These are phyloP conservation scores for Cyrtodaria siliqua DNA, from an alignment of 2,888 invertebrate species.

Conservation along the genomic window DNA sequence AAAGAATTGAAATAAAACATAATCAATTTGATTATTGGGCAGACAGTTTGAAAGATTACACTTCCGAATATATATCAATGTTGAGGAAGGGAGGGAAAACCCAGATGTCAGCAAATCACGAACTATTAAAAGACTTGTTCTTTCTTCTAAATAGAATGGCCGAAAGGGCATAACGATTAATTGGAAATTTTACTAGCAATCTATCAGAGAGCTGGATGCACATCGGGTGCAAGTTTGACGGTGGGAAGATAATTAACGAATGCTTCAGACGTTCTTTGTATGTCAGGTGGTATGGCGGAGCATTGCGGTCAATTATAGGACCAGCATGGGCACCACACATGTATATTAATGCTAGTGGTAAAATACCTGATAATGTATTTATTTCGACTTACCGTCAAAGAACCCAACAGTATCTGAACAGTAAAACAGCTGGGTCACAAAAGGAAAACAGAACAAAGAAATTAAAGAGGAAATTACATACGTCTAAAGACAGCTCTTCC, in stretches of 20 bases:
- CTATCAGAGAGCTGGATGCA: slow-evolving; percentile 28
- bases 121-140: neutral
- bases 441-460: neutral
- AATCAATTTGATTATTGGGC: neutral
- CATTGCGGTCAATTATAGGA: slow-evolving; percentile 11
- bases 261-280: slow-evolving; percentile 18
- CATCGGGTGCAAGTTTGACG: slow-evolving; percentile 29
- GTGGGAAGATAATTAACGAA: slow-evolving; percentile 23
- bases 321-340: slow-evolving; percentile 25
- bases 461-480: slow-evolving; percentile 7
- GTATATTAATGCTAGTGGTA: slow-evolving; percentile 6
- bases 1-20: neutral
- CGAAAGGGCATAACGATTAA: too few species aligned
- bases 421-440: neutral
- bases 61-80: neutral
- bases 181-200: too few species aligned
- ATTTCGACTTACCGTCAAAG: slow-evolving; percentile 14
- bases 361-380: slow-evolving; percentile 13
- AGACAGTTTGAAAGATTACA: neutral
- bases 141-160: neutral
- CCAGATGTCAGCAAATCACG: neutral
- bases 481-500: neutral
- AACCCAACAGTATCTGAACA: neutral
- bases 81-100: neutral
- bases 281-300: slow-evolving; percentile 30